Percentiles rank a stretch among this genome's conserved stretches.
Evolutionary conservation across 2,797 vertebrate genomes (phyloP).

Genomic region (Sebastiscus albofasciatus): DNA sequence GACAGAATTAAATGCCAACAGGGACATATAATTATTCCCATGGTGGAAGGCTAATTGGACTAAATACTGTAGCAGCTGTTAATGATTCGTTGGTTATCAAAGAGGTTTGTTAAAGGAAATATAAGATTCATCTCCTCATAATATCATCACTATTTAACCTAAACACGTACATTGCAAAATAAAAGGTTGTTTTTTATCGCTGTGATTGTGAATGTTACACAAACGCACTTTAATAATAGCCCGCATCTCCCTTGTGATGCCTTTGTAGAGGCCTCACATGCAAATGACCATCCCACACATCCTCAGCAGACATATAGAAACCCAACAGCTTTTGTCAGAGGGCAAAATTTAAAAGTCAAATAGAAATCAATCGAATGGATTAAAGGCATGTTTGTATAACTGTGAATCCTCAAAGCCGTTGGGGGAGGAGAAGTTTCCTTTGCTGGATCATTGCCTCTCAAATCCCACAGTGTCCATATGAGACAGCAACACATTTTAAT

Average conservation of each 20-base stretch:
- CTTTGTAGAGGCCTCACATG: slow-evolving; percentile 47
- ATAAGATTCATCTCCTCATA: background rate
- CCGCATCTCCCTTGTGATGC: slow-evolving; percentile 7
- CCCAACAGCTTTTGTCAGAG: slow-evolving; percentile 67
- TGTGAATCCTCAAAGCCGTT: slow-evolving; percentile 54
- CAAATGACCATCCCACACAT: slow-evolving; percentile 66
- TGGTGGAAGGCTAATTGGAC: slow-evolving; percentile 11
- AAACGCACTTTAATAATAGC: slow-evolving; percentile 35
- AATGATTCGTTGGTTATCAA: background rate
- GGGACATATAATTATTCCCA: slow-evolving; percentile 9
- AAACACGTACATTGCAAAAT: background rate
- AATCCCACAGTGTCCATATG: background rate
- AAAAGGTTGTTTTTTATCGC: background rate
- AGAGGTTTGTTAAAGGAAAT: background rate
- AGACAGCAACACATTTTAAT: background rate
- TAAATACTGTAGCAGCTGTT: background rate
- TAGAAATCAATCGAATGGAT: slow-evolving; percentile 77
- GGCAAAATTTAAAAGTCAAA: slow-evolving; percentile 82
- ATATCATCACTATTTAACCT: background rate
- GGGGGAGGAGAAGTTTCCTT: background rate
- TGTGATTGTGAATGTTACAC: slow-evolving; percentile 31
- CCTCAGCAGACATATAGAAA: slow-evolving; percentile 50
- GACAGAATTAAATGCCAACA: slow-evolving; percentile 15
- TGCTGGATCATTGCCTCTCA: slow-evolving; percentile 21
- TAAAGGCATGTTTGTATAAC: slow-evolving; percentile 75